Percentiles rank a stretch among this genome's conserved stretches.
Evolutionary conservation across 2,888 invertebrate species (phyloP).

Genomic region (Auanema freiburgensis): DNA sequence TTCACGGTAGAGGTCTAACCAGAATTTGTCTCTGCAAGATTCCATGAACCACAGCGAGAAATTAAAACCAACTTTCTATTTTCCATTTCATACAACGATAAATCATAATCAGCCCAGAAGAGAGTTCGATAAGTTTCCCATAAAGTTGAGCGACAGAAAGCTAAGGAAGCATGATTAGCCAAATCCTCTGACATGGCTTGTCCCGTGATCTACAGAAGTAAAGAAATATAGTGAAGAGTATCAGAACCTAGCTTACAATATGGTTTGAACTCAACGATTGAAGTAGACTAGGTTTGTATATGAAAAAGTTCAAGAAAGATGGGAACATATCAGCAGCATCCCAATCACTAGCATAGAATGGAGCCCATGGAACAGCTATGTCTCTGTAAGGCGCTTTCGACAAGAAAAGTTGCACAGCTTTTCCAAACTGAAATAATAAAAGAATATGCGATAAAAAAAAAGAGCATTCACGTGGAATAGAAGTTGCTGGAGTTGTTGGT

Average conservation of each 20-base stretch:
- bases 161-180: slow-evolving; percentile 48
- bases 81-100: slow-evolving; percentile 60
- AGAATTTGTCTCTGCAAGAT: slow-evolving; percentile 72
- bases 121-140: slow-evolving; percentile 62
- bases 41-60: not conserved
- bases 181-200: slow-evolving; percentile 40
- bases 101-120: slow-evolving; percentile 63
- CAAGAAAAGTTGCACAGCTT: slow-evolving; percentile 81
- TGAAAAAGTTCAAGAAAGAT: slow-evolving; percentile 73
- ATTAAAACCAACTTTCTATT: slow-evolving; percentile 46
- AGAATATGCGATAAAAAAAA: slow-evolving; percentile 4
- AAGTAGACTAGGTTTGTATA: slow-evolving; percentile 58
- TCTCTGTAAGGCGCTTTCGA: slow-evolving; percentile 78
- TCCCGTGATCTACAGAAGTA: slow-evolving; percentile 42
- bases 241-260: slow-evolving; percentile 41
- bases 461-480: slow-evolving; percentile 54
- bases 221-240: not conserved
- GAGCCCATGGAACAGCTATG: slow-evolving; percentile 54
- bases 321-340: slow-evolving; percentile 85
- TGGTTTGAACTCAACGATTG: slow-evolving; percentile 53
- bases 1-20: slow-evolving; percentile 79
- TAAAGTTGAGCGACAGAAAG: slow-evolving; percentile 50
- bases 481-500: slow-evolving; percentile 53
- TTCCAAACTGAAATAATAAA: slow-evolving; percentile 76
- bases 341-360: slow-evolving; percentile 76